Evolutionary conservation across 2,888 invertebrate species (phyloP).

Genomic region (Phaedon cochleariae): DNA sequence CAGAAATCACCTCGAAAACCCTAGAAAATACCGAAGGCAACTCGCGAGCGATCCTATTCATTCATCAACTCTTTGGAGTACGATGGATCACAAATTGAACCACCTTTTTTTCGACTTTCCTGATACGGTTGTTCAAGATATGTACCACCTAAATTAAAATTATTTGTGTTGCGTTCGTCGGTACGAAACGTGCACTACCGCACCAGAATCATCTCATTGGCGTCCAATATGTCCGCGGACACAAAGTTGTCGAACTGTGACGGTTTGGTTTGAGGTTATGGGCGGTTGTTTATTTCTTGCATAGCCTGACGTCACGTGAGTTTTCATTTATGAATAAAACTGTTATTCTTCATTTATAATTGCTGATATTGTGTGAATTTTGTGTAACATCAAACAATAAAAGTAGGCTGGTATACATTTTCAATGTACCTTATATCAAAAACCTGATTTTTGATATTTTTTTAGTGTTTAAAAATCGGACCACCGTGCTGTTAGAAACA

Average conservation of each 20-base stretch:
- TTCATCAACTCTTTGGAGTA: neutral
- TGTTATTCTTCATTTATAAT: constrained; percentile 5
- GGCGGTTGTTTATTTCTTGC: constrained; percentile 9
- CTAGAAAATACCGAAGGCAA: too few species aligned
- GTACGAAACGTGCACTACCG: neutral
- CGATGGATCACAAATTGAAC: neutral
- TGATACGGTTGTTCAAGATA: neutral
- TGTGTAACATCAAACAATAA: constrained; percentile 4
- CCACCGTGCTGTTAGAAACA: constrained; percentile 13
- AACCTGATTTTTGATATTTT: constrained; percentile 7
- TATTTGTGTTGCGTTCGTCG: neutral
- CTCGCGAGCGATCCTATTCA: too few species aligned
- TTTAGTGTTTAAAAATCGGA: constrained; percentile 3
- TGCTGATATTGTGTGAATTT: constrained; percentile 12
- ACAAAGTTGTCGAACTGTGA: neutral
- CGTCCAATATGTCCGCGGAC: neutral
- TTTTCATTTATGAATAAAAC: neutral
- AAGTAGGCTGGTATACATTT: neutral
- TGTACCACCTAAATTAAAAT: neutral
- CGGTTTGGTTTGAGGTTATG: constrained; percentile 1
- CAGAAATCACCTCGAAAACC: too few species aligned
- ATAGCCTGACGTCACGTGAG: neutral
- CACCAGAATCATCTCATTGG: neutral
- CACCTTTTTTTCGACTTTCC: neutral
- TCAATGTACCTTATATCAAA: neutral